Evolutionary conservation across 2,113 vertebrate genomes (phyloP), one percentile per base, ranked within the genome.

Genomic region (Serilophus lunatus): DNA sequence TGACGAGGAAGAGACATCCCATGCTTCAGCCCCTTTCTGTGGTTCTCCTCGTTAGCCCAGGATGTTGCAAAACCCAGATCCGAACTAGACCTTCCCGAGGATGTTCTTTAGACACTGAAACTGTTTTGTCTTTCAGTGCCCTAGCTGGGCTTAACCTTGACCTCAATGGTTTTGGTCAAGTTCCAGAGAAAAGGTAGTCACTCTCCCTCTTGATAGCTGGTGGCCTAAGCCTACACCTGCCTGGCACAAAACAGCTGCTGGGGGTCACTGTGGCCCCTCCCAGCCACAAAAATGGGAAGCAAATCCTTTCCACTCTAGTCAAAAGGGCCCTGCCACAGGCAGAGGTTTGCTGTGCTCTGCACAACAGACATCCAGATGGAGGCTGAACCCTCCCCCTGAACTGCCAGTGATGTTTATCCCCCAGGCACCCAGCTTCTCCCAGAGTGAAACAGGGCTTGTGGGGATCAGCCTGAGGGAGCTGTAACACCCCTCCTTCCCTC

Each of bases 331-430:
- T 3, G 18, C 31, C 20, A 59, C 7, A 31, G 57, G 61, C 40
- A 56, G 33, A 7, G 15, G 4, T 35, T 88, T 61, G 45, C 25
- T 40, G n/a, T n/a, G 35, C 29, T 70, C 57, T 59, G 20, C 28
- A 15, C 0, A 0, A 10, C 1, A 1, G 53, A 56, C 1, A 3
- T 47, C 18, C 36, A 17, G 18, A 20, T 8, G 18, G 35, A 36
- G 54, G 36, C 17, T 29, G 29, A 86, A 61, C 20, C 22, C 18
- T 35, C 16, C 50, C 24, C 35, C 70, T 85, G 70, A 76, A 38
- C 25, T 54, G 19, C 12, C 0, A 0, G 16, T 23, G 18, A 19
- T 23, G 18, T 40, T 36, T 29, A 68, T n/a, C 3, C 28, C 26
- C 18, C 12, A 28, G 61, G 47, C 36, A 45, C 40, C 25, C 36